Percentiles rank a stretch among this genome's conserved stretches.
These are phyloP conservation scores for Ridgeia piscesae DNA, from an alignment of 1,140 invertebrate species.

Conservation along the genomic window DNA sequence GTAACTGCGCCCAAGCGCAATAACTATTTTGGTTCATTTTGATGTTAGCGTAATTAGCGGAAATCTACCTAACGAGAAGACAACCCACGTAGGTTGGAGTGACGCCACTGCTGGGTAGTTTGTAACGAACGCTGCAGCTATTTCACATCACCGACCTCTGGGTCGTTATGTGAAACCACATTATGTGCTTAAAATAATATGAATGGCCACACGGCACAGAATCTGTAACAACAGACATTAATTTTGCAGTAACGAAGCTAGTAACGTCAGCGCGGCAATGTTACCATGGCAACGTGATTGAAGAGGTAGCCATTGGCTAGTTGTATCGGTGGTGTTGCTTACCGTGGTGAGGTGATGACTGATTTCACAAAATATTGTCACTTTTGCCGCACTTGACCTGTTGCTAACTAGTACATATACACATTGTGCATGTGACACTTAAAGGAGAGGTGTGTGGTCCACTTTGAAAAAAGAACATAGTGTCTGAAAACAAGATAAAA, in stretches of 20 bases:
- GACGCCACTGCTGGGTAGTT: not conserved
- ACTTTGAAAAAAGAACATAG: too few relatives aligned
- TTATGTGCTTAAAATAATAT: conserved; percentile 2
- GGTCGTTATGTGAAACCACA: not conserved
- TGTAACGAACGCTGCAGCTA: not conserved
- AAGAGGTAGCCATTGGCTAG: not conserved
- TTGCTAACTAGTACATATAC: not conserved
- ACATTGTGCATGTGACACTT: too few relatives aligned
- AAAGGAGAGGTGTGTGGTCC: too few relatives aligned
- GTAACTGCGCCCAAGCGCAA: not conserved
- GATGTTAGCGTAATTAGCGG: not conserved
- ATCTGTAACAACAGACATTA: conserved; percentile 6
- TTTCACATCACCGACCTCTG: not conserved
- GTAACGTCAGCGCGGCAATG: not conserved
- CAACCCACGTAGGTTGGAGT: not conserved
- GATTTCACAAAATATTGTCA: not conserved
- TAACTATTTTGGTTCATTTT: not conserved
- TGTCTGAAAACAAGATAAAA: too few relatives aligned
- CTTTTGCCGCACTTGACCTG: not conserved
- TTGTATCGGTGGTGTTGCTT: not conserved
- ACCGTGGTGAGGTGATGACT: not conserved
- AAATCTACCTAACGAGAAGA: not conserved
- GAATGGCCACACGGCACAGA: not conserved
- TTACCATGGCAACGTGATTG: not conserved
- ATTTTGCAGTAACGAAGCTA: not conserved